Percentiles rank a stretch among this genome's conserved stretches.
Conservation (phyloP, 2,797 vertebrate species). For the Falco peregrinus region DNA sequence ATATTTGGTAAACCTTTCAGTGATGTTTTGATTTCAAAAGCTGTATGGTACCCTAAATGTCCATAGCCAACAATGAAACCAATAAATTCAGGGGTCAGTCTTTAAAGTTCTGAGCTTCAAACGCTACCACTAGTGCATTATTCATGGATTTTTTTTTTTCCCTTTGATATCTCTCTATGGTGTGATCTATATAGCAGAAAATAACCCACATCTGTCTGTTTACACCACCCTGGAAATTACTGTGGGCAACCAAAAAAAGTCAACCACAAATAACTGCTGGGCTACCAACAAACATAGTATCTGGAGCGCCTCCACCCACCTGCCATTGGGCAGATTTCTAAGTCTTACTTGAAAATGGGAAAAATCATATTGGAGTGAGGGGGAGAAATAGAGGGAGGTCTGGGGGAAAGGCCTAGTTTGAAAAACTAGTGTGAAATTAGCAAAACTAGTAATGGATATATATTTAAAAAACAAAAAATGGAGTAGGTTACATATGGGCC, state of each 20-base stretch:
- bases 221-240: conserved; percentile 61
- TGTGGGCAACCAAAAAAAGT: conserved; percentile 55
- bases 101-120: conserved; percentile 49
- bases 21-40: conserved; percentile 23
- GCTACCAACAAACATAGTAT: conserved; percentile 38
- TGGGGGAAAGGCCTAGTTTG: neutral
- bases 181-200: conserved; percentile 39
- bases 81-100: conserved; percentile 11
- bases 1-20: neutral
- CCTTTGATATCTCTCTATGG: conserved; percentile 60
- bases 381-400: neutral
- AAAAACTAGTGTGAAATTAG: conserved; percentile 11
- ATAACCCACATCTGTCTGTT: conserved; percentile 58
- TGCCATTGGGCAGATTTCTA: conserved; percentile 8
- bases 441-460: neutral
- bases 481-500: neutral
- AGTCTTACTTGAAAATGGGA: neutral
- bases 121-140: conserved; percentile 10
- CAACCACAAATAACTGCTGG: conserved; percentile 48
- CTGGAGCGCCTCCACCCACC: conserved; percentile 49
- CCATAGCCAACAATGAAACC: conserved; percentile 19
- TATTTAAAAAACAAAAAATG: no score
- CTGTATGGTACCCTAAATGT: neutral
- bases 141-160: conserved; percentile 14
- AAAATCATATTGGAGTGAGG: neutral